Percentiles rank a stretch among this genome's conserved stretches.
phyloP scores from a whole-genome alignment of 64 coral and sea anemone genomes.

The Actinia equina region DNA sequence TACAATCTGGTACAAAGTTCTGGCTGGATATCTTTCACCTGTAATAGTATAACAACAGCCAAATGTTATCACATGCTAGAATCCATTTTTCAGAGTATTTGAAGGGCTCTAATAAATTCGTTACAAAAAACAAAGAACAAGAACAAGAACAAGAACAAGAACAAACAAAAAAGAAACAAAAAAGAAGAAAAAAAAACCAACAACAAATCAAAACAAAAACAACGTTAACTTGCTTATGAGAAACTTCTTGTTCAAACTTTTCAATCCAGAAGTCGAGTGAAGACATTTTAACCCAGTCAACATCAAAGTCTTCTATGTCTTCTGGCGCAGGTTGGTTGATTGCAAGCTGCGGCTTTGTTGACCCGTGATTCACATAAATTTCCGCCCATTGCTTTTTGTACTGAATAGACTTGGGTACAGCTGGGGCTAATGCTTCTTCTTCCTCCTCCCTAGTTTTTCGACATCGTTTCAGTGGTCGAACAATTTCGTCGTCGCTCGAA shows the following conservation, averaged over 20 bases:
- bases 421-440: neutral
- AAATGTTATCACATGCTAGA: no score
- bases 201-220: no score
- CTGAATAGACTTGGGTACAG: neutral
- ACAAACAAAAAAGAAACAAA: no score
- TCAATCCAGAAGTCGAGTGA: neutral
- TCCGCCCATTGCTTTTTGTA: neutral
- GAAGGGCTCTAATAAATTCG: no score
- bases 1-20: neutral
- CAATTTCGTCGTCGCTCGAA: neutral
- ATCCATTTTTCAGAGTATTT: no score
- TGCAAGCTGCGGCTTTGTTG: neutral
- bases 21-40: neutral
- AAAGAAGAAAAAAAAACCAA: no score
- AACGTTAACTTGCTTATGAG: neutral
- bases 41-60: no score
- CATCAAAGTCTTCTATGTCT: neutral
- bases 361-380: neutral
- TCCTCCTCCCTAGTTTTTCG: neutral
- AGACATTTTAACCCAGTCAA: neutral
- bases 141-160: no score
- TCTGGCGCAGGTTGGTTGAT: neutral
- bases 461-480: neutral
- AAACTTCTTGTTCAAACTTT: neutral
- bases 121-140: no score